These are phyloP conservation scores for Caprella mutica DNA, from an alignment of 2,888 invertebrate genomes.

Conservation along the genomic window DNA sequence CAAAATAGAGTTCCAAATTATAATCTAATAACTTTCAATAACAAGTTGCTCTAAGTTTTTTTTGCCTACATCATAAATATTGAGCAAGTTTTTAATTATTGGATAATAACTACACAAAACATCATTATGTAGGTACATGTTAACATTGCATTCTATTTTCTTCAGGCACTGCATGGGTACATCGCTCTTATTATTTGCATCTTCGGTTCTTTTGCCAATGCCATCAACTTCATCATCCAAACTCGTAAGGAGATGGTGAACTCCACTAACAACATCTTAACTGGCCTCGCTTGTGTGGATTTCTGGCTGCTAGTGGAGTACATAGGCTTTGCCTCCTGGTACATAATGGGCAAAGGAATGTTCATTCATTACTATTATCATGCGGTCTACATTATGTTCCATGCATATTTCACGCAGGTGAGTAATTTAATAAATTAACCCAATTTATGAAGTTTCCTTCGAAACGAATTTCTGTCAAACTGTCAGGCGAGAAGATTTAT, in stretches of 20 bases:
- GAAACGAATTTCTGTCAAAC: background rate
- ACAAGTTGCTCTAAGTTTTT: too few relatives aligned
- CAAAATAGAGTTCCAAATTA: too few relatives aligned
- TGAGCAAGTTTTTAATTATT: too few relatives aligned
- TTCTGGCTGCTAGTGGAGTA: conserved; percentile 84
- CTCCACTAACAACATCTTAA: conserved; percentile 82
- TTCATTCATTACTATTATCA: conserved; percentile 53
- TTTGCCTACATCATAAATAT: too few relatives aligned
- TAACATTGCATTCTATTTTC: too few relatives aligned
- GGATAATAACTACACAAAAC: too few relatives aligned
- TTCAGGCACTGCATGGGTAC: conserved; percentile 58
- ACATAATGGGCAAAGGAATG: conserved; percentile 45
- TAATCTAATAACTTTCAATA: too few relatives aligned
- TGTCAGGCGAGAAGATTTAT: background rate
- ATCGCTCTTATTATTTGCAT: conserved; percentile 74
- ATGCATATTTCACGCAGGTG: conserved; percentile 71
- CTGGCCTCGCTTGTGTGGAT: conserved; percentile 80
- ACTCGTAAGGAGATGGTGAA: conserved; percentile 81
- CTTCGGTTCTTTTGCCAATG: conserved; percentile 78
- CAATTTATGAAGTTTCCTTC: too few relatives aligned
- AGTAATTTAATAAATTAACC: too few relatives aligned
- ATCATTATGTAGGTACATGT: too few relatives aligned
- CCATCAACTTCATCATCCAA: conserved; percentile 80
- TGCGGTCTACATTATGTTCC: conserved; percentile 73
- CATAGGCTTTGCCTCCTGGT: conserved; percentile 75